Percentiles rank a stretch among this genome's conserved stretches.
Conservation (phyloP, 2,113 vertebrate species). For the Pelecanus crispus region DNA sequence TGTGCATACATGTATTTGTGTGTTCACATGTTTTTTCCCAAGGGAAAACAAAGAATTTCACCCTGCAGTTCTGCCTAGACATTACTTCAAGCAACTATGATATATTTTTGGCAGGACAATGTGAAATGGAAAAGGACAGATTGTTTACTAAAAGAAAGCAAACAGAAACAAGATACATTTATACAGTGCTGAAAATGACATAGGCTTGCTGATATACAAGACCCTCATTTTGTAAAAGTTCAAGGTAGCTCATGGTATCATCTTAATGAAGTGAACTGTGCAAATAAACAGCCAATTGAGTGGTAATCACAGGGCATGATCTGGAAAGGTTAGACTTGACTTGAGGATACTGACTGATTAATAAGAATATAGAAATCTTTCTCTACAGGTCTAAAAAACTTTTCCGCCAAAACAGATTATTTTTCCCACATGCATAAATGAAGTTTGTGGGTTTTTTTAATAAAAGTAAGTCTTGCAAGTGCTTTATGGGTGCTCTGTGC, state of each 20-base stretch:
- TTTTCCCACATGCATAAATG: not conserved
- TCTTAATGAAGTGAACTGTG: constrained; percentile 20
- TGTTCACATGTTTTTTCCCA: constrained; percentile 1
- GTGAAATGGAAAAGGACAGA: constrained; percentile 4
- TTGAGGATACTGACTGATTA: constrained; percentile 30
- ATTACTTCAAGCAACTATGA: not conserved
- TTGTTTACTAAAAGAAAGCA: constrained; percentile 20
- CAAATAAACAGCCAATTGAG: constrained; percentile 6
- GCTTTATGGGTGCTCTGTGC: not conserved
- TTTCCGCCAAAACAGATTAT: not conserved
- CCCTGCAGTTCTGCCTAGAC: not conserved
- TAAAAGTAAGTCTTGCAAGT: not conserved
- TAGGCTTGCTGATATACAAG: not conserved
- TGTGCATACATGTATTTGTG: not conserved
- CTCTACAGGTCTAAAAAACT: not conserved
- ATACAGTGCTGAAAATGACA: not conserved
- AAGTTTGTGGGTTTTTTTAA: not conserved
- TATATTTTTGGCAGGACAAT: not conserved
- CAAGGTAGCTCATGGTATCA: not conserved
- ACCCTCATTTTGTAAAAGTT: not conserved
- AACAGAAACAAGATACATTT: not conserved
- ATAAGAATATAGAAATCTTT: not conserved
- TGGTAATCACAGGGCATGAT: constrained; percentile 1
- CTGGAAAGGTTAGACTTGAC: constrained; percentile 34
- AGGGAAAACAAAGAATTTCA: not conserved